Percentiles rank a stretch among this genome's conserved stretches.
Evolutionary conservation across 2,888 invertebrate species (phyloP).

Genomic region (Julus scanicus): DNA sequence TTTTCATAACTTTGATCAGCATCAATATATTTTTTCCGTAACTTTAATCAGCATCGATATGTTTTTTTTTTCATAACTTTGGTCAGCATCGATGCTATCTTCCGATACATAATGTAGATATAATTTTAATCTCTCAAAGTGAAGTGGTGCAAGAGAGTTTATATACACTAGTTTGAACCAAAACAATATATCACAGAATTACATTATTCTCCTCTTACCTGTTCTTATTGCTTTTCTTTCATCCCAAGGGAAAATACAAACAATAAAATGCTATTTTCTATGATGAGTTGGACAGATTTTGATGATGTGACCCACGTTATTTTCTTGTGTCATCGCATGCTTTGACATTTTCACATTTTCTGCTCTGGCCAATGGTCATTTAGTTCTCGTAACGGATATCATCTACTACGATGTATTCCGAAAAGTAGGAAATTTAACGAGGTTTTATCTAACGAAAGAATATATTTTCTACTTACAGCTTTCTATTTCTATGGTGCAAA

Average conservation of each 20-base stretch:
- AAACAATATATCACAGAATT: not conserved
- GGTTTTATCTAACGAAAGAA: conserved; percentile 15
- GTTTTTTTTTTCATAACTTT: too few species aligned
- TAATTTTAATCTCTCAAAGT: too few species aligned
- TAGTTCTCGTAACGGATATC: not conserved
- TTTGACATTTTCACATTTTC: not conserved
- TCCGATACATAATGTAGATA: too few species aligned
- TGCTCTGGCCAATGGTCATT: not conserved
- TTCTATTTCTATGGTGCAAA: conserved; percentile 95
- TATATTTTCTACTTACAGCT: conserved; percentile 85
- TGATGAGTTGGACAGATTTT: not conserved
- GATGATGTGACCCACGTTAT: not conserved
- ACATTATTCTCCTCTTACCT: not conserved
- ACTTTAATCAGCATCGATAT: too few species aligned
- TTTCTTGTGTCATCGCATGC: not conserved
- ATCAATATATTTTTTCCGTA: too few species aligned
- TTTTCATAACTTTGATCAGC: too few species aligned
- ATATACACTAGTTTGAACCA: not conserved
- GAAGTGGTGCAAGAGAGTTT: too few species aligned
- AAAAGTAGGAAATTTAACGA: not conserved
- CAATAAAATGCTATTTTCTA: conserved; percentile 13
- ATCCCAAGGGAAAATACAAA: not conserved
- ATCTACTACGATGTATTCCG: conserved; percentile 12
- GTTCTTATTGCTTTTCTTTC: not conserved
- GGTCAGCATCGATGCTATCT: too few species aligned